These are phyloP conservation scores for Crambe crambe DNA, from an alignment of 37 sponge, comb jelly and placozoan genomes.

Conservation along the genomic window DNA sequence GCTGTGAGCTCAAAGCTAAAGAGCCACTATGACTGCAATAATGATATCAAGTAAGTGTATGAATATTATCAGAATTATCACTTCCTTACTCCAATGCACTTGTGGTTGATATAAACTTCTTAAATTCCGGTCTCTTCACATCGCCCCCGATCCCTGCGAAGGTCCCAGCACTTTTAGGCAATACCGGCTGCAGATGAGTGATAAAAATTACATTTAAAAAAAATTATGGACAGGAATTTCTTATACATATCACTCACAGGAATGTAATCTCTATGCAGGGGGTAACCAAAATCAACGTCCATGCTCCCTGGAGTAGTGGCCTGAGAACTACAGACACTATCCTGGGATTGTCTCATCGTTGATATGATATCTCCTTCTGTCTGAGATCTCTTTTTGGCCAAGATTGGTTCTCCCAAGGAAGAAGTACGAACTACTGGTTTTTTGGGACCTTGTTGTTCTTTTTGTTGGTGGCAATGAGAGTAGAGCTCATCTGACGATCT, in stretches of 20 bases:
- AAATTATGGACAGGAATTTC: not conserved
- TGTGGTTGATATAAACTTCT: not conserved
- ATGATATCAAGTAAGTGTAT: too few relatives aligned
- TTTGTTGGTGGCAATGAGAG: not conserved
- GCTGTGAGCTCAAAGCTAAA: too few relatives aligned
- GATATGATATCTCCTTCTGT: too few relatives aligned
- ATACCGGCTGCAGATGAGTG: not conserved
- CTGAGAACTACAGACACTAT: not conserved
- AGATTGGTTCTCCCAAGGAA: not conserved
- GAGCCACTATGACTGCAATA: too few relatives aligned
- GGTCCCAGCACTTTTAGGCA: not conserved
- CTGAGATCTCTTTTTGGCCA: not conserved
- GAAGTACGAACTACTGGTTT: not conserved
- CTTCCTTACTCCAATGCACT: too few relatives aligned
- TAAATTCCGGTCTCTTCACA: not conserved
- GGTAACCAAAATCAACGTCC: not conserved
- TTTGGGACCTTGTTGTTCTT: not conserved
- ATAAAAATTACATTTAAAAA: not conserved
- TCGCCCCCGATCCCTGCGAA: not conserved
- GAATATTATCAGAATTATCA: too few relatives aligned
- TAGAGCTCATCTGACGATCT: not conserved
- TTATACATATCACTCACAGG: not conserved
- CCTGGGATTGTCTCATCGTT: not conserved
- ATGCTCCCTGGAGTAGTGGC: not conserved
- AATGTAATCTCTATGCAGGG: not conserved